Percentiles rank a stretch among this genome's conserved stretches.
phyloP scores from a whole-genome alignment of 2,888 invertebrate genomes.

The Alsophila aescularia region DNA sequence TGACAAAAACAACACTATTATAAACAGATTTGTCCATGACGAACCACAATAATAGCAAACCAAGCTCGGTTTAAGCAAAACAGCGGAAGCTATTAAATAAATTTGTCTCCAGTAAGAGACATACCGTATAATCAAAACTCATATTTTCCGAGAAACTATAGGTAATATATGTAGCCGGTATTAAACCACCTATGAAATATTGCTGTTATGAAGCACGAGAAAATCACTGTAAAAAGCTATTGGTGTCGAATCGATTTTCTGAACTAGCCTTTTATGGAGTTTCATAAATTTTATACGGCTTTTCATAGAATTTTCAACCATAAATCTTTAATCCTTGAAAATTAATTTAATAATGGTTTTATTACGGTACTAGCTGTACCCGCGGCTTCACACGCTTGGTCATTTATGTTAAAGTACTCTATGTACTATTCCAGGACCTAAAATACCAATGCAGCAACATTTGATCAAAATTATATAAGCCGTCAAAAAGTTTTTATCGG shows the following conservation, averaged over 20 bases:
- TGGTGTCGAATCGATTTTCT: constrained; percentile 1
- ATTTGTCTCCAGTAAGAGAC: constrained; percentile 45
- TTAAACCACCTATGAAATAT: background rate
- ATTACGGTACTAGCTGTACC: no score
- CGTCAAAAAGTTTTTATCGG: no score
- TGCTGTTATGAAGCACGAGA: background rate
- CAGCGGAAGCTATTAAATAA: constrained; percentile 53
- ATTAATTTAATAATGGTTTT: constrained; percentile 13
- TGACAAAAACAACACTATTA: constrained; percentile 71
- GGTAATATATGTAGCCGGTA: background rate
- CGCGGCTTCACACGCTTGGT: no score
- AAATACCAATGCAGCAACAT: no score
- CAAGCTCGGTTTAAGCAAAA: constrained; percentile 54
- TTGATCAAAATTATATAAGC: no score
- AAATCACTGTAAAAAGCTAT: constrained; percentile 5
- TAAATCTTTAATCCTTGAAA: constrained; percentile 3
- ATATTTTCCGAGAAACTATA: constrained; percentile 34
- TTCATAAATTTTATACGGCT: constrained; percentile 6
- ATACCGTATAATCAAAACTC: constrained; percentile 36
- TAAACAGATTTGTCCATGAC: constrained; percentile 76
- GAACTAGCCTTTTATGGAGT: constrained; percentile 14
- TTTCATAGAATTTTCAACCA: constrained; percentile 10
- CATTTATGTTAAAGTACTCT: no score
- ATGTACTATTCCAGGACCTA: no score
- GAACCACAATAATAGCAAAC: constrained; percentile 55